Evolutionary conservation across 2,888 invertebrate species (phyloP).

Genomic region (Schizaphis graminum): DNA sequence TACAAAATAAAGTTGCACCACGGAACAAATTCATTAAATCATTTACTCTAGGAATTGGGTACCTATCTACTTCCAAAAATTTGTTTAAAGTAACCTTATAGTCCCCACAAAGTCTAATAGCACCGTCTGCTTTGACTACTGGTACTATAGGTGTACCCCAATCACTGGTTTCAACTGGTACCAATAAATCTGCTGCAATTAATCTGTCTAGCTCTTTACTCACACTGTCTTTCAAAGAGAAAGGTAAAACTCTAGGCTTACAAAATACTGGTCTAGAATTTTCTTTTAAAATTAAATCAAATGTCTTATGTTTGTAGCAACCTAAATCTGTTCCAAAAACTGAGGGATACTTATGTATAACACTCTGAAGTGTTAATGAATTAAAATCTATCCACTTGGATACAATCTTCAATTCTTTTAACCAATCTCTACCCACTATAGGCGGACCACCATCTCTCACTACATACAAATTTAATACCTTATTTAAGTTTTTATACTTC

Average conservation of each 20-base stretch:
- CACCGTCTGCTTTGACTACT: conserved; percentile 69
- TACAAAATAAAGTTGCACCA: conserved; percentile 67
- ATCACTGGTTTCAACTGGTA: conserved; percentile 61
- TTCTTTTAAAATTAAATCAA: conserved; percentile 2
- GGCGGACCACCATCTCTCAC: no score
- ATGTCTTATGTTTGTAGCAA: neutral
- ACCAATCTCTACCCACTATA: no score
- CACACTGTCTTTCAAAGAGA: conserved; percentile 66
- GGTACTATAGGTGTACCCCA: no score
- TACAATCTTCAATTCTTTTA: no score
- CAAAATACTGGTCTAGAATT: conserved; percentile 62
- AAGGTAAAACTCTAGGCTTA: conserved; percentile 68
- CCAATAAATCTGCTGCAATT: no score
- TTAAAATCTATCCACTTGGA: no score
- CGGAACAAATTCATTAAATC: conserved; percentile 66
- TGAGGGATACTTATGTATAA: no score
- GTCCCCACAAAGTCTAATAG: conserved; percentile 66
- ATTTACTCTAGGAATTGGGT: conserved; percentile 67
- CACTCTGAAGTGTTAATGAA: no score
- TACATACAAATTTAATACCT: no score
- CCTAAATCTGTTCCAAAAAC: neutral
- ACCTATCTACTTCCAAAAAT: conserved; percentile 39
- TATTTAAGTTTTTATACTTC: no score
- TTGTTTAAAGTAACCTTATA: neutral
- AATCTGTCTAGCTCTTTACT: no score